Evolutionary conservation across 2,888 invertebrate species (phyloP).

Genomic region (Stratiomys singularior): DNA sequence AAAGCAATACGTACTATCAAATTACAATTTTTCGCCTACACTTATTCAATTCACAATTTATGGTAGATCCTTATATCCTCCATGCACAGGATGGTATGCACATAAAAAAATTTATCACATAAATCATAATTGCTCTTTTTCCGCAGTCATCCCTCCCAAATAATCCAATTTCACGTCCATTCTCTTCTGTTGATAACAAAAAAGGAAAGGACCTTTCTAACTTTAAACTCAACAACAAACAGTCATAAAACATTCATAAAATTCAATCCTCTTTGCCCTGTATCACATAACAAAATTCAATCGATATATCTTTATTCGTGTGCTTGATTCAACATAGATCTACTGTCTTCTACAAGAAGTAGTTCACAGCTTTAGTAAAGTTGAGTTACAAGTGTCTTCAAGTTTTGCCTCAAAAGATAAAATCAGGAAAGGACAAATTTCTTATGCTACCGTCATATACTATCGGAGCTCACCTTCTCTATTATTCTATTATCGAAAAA

Average conservation of each 20-base stretch:
- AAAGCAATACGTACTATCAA: no score
- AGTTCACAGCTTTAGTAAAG: background rate
- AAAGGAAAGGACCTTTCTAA: background rate
- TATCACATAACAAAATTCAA: conserved; percentile 6
- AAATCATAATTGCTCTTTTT: no score
- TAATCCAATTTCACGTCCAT: conserved; percentile 7
- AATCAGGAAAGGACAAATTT: no score
- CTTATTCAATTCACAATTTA: no score
- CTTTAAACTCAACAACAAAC: conserved; percentile 6
- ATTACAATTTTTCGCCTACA: no score
- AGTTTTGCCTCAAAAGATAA: no score
- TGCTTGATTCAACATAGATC: no score
- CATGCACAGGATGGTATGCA: no score
- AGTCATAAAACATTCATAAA: background rate
- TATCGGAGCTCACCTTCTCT: background rate
- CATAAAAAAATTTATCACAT: no score
- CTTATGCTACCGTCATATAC: no score
- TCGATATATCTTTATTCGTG: background rate
- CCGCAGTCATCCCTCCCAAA: background rate
- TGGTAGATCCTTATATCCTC: no score
- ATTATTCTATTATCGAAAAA: conserved; percentile 3
- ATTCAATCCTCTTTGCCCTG: background rate
- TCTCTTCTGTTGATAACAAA: background rate
- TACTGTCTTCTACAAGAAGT: background rate
- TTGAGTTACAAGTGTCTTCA: no score